Conservation (phyloP, 2,888 invertebrate genomes). For the Eupelmus urozonus region DNA sequence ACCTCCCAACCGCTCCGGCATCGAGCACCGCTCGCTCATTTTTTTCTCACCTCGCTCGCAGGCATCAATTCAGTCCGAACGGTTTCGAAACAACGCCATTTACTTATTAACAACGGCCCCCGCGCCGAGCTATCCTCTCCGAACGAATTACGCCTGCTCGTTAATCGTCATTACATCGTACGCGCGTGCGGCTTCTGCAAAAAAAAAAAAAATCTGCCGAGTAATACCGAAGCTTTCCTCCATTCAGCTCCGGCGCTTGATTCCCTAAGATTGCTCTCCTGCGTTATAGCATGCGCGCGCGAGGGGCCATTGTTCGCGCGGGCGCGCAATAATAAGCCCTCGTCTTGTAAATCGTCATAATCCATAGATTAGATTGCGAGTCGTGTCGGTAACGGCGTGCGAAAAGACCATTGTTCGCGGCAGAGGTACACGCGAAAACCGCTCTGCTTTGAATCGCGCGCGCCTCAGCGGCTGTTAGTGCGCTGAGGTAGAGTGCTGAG, state of each 20-base stretch:
- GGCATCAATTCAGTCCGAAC: conserved; percentile 22
- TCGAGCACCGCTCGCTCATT: neutral
- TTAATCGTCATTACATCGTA: conserved; percentile 18
- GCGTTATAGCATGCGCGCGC: too few species aligned
- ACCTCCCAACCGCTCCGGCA: too few species aligned
- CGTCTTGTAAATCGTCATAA: conserved; percentile 36
- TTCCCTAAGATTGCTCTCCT: neutral
- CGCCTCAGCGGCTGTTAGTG: too few species aligned
- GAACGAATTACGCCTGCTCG: conserved; percentile 27
- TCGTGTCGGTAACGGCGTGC: conserved; percentile 31
- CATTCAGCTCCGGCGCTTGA: neutral
- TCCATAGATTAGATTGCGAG: conserved; percentile 42
- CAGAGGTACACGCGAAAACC: too few species aligned
- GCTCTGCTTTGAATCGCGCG: neutral
- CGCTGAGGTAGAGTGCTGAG: too few species aligned
- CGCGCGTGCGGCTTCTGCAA: neutral
- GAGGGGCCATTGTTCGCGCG: too few species aligned
- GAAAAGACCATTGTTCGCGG: conserved; percentile 21
- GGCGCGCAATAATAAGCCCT: neutral
- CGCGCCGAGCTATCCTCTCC: conserved; percentile 1
- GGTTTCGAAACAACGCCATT: conserved; percentile 12
- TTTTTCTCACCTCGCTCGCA: neutral
- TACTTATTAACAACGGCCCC: conserved; percentile 14
- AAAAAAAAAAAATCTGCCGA: conserved; percentile 1
- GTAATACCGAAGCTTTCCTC: neutral